These are phyloP conservation scores for Speoplatyrhinus poulsoni DNA, from an alignment of 2,113 vertebrate genomes.

Conservation along the genomic window DNA sequence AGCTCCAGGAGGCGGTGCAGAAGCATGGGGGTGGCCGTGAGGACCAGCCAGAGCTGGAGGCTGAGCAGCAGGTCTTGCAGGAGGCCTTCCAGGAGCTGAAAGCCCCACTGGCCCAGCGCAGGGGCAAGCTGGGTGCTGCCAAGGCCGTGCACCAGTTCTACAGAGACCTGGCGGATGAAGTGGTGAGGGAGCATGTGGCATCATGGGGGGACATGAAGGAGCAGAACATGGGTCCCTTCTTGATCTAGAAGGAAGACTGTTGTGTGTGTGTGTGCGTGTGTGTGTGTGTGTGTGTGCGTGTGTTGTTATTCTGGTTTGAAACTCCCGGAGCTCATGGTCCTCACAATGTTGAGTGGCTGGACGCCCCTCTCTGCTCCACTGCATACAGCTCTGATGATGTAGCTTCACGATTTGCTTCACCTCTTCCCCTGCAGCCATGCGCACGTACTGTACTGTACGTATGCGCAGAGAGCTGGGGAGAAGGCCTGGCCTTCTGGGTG, in stretches of 20 bases:
- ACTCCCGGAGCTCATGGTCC: no score
- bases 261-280: background rate
- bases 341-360: no score
- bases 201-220: background rate
- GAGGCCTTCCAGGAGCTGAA: slow-evolving; percentile 83
- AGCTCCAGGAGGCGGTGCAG: slow-evolving; percentile 79
- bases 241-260: background rate
- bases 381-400: no score
- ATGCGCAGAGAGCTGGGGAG: no score
- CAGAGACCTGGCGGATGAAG: slow-evolving; percentile 91
- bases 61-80: slow-evolving; percentile 79
- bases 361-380: no score
- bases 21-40: slow-evolving; percentile 62
- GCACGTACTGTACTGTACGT: no score
- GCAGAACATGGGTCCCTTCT: background rate
- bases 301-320: no score
- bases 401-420: no score
- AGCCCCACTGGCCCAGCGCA: slow-evolving; percentile 82
- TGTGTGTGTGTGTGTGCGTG: no score
- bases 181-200: slow-evolving; percentile 72
- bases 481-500: no score
- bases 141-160: slow-evolving; percentile 87
- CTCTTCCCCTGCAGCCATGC: no score
- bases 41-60: slow-evolving; percentile 74
- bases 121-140: slow-evolving; percentile 81